A percentile compares a stretch with the other conserved stretches of the same genome.
phyloP scores from a whole-genome alignment of 2,113 vertebrate species.

The Gallinago paraguaiae region DNA sequence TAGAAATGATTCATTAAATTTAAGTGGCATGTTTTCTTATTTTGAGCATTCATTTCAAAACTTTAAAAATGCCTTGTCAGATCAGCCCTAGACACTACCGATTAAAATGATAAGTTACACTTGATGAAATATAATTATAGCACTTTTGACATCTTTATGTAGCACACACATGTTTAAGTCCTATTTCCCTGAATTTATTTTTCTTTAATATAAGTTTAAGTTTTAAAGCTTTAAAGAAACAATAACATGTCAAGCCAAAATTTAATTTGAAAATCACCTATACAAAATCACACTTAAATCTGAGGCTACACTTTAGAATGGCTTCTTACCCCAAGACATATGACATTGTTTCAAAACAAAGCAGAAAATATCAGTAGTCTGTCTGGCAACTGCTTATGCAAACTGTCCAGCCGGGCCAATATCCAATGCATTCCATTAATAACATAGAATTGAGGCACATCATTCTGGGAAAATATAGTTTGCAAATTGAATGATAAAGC shows the following conservation, averaged over 20 bases:
- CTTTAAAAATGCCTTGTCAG: conserved; percentile 59
- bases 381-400: neutral
- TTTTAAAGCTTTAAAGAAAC: conserved; percentile 54
- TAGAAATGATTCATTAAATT: conserved; percentile 51
- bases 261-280: conserved; percentile 26
- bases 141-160: conserved; percentile 63
- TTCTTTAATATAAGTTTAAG: conserved; percentile 40
- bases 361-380: neutral
- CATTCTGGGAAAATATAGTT: neutral
- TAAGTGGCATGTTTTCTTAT: conserved; percentile 63
- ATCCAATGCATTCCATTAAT: neutral
- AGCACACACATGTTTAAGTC: conserved; percentile 43
- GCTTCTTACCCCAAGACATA: neutral
- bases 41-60: conserved; percentile 67
- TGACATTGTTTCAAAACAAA: neutral
- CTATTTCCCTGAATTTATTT: conserved; percentile 60
- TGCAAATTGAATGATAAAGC: neutral
- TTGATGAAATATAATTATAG: conserved; percentile 68
- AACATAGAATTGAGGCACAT: neutral
- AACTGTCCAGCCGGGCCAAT: neutral
- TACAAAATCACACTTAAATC: neutral
- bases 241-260: conserved; percentile 15
- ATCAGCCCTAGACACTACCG: conserved; percentile 44
- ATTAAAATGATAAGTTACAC: conserved; percentile 69
- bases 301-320: neutral